Evolutionary conservation across 2,888 invertebrate genomes (phyloP).

Genomic region (Pandemis heparana): DNA sequence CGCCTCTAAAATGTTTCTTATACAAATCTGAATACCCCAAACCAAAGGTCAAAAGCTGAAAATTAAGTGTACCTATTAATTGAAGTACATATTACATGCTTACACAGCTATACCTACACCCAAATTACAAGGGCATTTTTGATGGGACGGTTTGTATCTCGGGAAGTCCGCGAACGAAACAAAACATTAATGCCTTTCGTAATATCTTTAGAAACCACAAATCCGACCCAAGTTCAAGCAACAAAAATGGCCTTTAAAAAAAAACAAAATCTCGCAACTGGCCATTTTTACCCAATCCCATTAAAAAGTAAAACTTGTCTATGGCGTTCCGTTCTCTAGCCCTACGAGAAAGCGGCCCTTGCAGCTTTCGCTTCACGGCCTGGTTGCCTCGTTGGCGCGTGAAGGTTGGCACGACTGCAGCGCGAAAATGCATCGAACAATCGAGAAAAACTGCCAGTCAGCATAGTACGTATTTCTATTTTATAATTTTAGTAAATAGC

Average conservation of each 20-base stretch:
- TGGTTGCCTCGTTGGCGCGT: constrained; percentile 53
- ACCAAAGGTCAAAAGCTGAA: too few relatives aligned
- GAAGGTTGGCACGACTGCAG: constrained; percentile 36
- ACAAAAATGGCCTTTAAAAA: not conserved
- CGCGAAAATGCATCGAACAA: constrained; percentile 28
- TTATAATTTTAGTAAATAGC: not conserved
- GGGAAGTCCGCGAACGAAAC: not conserved
- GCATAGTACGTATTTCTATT: not conserved
- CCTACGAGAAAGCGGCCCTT: constrained; percentile 43
- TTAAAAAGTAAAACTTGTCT: constrained; percentile 44
- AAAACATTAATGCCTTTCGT: not conserved
- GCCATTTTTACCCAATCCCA: constrained; percentile 37
- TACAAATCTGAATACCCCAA: too few relatives aligned
- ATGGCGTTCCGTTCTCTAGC: constrained; percentile 40
- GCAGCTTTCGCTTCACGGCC: constrained; percentile 61
- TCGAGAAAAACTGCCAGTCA: not conserved
- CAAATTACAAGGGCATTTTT: too few relatives aligned
- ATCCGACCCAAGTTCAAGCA: not conserved
- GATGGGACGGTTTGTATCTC: too few relatives aligned
- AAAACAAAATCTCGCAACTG: constrained; percentile 18
- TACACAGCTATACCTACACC: too few relatives aligned
- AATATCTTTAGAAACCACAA: not conserved
- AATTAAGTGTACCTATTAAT: too few relatives aligned
- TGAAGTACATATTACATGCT: too few relatives aligned
- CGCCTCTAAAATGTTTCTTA: too few relatives aligned